phyloP scores from a whole-genome alignment of 2,797 vertebrate species.

The Dendrocincla tyrannina region DNA sequence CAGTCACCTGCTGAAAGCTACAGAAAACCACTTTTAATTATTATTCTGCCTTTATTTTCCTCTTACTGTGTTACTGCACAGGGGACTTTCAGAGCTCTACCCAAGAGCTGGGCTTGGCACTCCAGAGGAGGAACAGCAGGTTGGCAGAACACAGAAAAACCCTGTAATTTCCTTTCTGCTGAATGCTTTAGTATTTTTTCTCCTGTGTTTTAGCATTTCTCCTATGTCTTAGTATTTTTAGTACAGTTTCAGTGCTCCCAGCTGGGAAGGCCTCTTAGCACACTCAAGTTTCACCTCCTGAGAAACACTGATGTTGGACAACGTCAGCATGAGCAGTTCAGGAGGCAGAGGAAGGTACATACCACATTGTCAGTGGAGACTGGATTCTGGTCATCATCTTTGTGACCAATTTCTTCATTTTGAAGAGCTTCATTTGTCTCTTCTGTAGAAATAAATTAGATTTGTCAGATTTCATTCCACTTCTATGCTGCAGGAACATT shows the following conservation, averaged over 20 bases:
- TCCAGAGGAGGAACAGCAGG: not conserved
- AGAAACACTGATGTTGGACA: not conserved
- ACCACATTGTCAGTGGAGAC: slow-evolving; percentile 87
- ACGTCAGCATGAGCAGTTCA: not conserved
- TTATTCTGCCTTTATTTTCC: not conserved
- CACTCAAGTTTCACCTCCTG: not conserved
- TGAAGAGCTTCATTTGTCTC: slow-evolving; percentile 83
- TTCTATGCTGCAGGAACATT: not conserved
- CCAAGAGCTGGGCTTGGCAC: not conserved
- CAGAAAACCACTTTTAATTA: not conserved
- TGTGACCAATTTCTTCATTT: slow-evolving; percentile 80
- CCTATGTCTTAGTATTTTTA: not conserved
- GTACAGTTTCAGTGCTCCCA: not conserved
- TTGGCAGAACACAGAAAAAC: not conserved
- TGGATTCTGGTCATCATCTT: slow-evolving; percentile 75
- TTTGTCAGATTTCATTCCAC: slow-evolving; percentile 44
- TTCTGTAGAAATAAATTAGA: slow-evolving; percentile 77
- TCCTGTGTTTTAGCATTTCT: not conserved
- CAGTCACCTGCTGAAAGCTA: not conserved
- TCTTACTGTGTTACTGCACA: not conserved
- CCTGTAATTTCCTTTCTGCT: not conserved
- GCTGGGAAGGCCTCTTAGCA: not conserved
- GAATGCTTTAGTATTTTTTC: not conserved
- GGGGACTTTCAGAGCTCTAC: not conserved
- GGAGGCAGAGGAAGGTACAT: slow-evolving; percentile 32